Evolutionary conservation across 2,113 vertebrate species (phyloP).

Genomic region (Amazona vittata): DNA sequence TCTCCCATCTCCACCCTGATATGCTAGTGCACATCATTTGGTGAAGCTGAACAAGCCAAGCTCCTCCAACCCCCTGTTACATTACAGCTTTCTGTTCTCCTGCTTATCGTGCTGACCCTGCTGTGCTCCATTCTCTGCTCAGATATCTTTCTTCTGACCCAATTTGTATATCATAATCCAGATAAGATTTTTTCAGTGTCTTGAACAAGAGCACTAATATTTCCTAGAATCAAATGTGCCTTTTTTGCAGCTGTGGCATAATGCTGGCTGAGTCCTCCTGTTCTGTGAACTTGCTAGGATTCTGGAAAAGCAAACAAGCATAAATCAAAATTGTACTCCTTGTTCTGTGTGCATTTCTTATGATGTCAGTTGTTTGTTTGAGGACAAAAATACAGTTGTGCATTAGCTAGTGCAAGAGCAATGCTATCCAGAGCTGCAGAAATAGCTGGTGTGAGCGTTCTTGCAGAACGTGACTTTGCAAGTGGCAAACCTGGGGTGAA

Average conservation of each 20-base stretch:
- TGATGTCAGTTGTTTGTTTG: neutral
- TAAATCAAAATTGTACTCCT: neutral
- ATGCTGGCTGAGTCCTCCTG: neutral
- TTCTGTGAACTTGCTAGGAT: neutral
- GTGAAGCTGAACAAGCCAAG: neutral
- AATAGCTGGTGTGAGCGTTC: neutral
- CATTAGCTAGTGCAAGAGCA: neutral
- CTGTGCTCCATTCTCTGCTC: neutral
- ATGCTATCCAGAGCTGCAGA: neutral
- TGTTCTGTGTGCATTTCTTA: neutral
- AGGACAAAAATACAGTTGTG: neutral
- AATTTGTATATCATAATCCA: neutral
- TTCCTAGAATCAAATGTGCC: neutral
- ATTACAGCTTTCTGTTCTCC: neutral
- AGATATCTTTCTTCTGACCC: neutral
- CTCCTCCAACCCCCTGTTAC: neutral
- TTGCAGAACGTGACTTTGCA: neutral
- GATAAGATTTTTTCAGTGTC: neutral
- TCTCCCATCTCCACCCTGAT: neutral
- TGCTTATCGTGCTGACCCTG: neutral
- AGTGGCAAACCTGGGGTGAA: neutral
- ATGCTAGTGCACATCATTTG: neutral
- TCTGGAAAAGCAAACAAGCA: neutral
- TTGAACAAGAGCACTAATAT: neutral
- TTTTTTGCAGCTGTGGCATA: neutral